Evolutionary conservation across 2,888 invertebrate genomes (phyloP), one percentile per base, ranked within the genome.

Genomic region (Aspidiotus destructor): DNA sequence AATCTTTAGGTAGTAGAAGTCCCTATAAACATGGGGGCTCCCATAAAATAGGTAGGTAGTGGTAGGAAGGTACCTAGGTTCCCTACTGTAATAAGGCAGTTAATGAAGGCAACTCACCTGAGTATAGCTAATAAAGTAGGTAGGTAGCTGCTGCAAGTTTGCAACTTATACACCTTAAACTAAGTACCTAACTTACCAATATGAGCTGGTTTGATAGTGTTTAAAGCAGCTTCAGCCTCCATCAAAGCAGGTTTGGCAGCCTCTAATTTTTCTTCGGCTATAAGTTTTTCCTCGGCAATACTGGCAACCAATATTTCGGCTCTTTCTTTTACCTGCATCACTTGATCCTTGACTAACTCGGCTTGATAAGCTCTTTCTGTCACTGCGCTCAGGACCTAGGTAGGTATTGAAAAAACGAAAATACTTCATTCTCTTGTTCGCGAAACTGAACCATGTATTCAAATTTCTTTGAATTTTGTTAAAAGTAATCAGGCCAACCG

Each of bases 151-250:
- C n/a, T n/a, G n/a, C n/a, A n/a, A n/a, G n/a, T n/a, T 28, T 28
- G 2, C n/a, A 13, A 2, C 40, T 67, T 65, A 15, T 53, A 7
- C 10, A 52, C 1, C 11, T 48, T 6, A 13, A 28, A 5, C 28
- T 28, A n/a, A 17, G 8, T 13, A 52, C n/a, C 15, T 55, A 58
- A 44, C 48, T 72, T 78, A 79, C 84, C 83, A 73, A 97, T 97
- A 76, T 97, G 95, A 7, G 95, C 93, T 54, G 94, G 95, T 77
- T 96, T 96, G 70, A 97, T 97, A 0, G 97, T 97, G 75, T 95
- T 94, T 17, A 97, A 80, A 0, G 97, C 96, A 52, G 89, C 85
- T 78, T 96, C 96, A 0, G 97, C 97, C 79, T 95, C 94, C 78
- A 94, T 93, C 42, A 97, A 78, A 0, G 96, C 96, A 0, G 97